Percentiles rank a stretch among this genome's conserved stretches.
These are phyloP conservation scores for Nebria brevicollis DNA, from an alignment of 2,888 invertebrate species.

Conservation along the genomic window DNA sequence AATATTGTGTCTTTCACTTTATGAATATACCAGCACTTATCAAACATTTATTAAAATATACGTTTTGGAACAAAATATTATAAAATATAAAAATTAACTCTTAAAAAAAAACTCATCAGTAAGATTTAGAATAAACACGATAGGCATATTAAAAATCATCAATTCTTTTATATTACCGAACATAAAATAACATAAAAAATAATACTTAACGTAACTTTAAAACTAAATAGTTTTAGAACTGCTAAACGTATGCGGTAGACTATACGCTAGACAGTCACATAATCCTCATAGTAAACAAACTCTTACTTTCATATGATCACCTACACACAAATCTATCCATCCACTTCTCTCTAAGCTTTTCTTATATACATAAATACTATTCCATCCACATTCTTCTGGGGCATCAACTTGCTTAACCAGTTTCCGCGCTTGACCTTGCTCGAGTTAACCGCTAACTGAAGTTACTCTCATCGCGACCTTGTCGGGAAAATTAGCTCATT, in stretches of 20 bases:
- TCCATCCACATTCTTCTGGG: constrained; percentile 3
- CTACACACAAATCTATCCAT: constrained; percentile 3
- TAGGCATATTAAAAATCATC: no score
- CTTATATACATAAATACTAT: constrained; percentile 16
- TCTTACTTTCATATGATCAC: constrained; percentile 16
- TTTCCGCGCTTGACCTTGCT: constrained; percentile 31
- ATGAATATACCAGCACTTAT: background rate
- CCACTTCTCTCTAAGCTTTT: background rate
- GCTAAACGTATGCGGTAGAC: constrained; percentile 3
- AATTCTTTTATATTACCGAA: no score
- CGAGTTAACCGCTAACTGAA: constrained; percentile 25
- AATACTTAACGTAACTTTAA: no score
- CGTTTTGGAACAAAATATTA: no score
- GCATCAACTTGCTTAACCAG: constrained; percentile 9
- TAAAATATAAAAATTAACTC: no score
- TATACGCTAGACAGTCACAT: constrained; percentile 12
- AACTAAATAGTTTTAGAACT: no score
- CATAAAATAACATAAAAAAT: no score
- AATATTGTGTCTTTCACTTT: background rate
- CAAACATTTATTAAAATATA: no score
- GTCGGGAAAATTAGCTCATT: constrained; percentile 17
- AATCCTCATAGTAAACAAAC: constrained; percentile 12
- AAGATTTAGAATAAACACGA: no score
- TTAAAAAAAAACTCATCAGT: no score
- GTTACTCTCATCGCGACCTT: constrained; percentile 9